Conservation (phyloP, 1,140 invertebrate species). For the Hypothenemus hampei region DNA sequence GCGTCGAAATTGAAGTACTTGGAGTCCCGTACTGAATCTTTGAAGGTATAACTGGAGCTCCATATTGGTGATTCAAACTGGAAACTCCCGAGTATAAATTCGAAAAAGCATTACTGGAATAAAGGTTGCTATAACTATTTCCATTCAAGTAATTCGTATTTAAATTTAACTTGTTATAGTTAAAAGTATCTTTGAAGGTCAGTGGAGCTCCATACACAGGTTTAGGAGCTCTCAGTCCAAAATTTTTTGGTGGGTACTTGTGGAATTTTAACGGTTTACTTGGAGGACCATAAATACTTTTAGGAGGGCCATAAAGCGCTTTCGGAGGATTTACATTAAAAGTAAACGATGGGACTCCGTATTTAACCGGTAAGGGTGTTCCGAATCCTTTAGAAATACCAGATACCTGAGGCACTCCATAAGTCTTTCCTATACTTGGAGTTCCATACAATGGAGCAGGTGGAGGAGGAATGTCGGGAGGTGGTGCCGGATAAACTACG, state of each 20-base stretch:
- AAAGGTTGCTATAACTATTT: slow-evolving; percentile 7
- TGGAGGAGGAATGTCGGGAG: slow-evolving; percentile 47
- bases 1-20: slow-evolving; percentile 35
- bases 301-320: slow-evolving; percentile 48
- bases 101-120: slow-evolving; percentile 4
- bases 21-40: slow-evolving; percentile 35
- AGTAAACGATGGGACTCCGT: slow-evolving; percentile 18
- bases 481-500: slow-evolving; percentile 48
- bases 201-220: slow-evolving; percentile 40
- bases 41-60: slow-evolving; percentile 42
- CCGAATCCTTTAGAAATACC: slow-evolving; percentile 31
- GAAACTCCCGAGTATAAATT: slow-evolving; percentile 22
- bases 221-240: slow-evolving; percentile 37
- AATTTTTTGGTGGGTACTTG: slow-evolving; percentile 40
- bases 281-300: slow-evolving; percentile 49
- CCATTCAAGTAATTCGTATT: slow-evolving; percentile 12
- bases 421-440: slow-evolving; percentile 24
- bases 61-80: slow-evolving; percentile 25
- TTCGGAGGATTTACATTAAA: slow-evolving; percentile 42
- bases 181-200: slow-evolving; percentile 28
- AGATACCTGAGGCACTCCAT: slow-evolving; percentile 44
- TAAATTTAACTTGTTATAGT: slow-evolving; percentile 37
- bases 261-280: slow-evolving; percentile 41
- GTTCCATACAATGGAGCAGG: slow-evolving; percentile 26
- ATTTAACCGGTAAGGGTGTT: slow-evolving; percentile 21